phyloP scores from a whole-genome alignment of 2,113 vertebrate genomes.

The Pontoporia blainvillei region DNA sequence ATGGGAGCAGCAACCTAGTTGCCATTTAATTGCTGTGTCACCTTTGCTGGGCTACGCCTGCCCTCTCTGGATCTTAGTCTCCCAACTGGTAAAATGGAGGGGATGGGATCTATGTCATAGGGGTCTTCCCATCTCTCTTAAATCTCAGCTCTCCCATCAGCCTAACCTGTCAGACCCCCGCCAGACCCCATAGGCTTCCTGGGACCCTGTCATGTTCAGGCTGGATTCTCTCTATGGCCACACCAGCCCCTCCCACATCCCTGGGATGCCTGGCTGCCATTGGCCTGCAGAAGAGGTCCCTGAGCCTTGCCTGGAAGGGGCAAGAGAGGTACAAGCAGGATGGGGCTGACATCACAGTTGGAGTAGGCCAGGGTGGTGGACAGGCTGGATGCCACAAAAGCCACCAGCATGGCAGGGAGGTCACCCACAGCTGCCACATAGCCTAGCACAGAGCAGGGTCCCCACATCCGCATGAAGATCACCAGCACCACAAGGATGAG shows the following conservation, averaged over 20 bases:
- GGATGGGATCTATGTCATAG: not conserved
- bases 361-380: conserved; percentile 48
- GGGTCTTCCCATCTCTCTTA: not conserved
- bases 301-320: conserved; percentile 4
- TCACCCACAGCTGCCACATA: not conserved
- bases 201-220: too few relatives aligned
- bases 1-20: not conserved
- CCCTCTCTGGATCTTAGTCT: not conserved
- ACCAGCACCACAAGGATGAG: not conserved
- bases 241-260: too few relatives aligned
- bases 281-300: not conserved
- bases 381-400: conserved; percentile 25
- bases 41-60: not conserved
- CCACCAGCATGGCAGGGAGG: not conserved
- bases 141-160: not conserved
- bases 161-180: not conserved
- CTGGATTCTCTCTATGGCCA: not conserved
- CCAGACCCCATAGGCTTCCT: not conserved
- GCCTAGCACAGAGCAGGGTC: conserved; percentile 40
- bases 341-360: conserved; percentile 31
- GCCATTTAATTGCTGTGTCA: not conserved
- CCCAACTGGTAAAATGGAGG: too few relatives aligned
- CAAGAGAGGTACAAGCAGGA: conserved; percentile 57
- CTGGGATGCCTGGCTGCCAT: not conserved
- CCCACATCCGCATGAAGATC: conserved; percentile 49